Conservation (phyloP, 2,113 vertebrate genomes). For the Cinclus mexicanus region DNA sequence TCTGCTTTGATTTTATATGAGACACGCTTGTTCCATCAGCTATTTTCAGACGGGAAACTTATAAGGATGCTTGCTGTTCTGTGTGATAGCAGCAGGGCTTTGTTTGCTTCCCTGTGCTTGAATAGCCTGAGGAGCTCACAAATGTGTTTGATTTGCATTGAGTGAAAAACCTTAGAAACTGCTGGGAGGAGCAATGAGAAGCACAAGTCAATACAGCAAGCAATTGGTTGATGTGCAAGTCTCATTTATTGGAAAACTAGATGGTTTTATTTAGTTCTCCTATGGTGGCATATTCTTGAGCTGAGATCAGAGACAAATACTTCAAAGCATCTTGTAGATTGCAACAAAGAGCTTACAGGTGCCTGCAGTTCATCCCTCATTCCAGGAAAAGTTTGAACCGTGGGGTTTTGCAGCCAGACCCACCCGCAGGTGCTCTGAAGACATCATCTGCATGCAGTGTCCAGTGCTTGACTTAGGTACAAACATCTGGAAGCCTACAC, state of each 20-base stretch:
- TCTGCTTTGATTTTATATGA: neutral
- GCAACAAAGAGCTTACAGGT: neutral
- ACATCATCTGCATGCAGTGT: neutral
- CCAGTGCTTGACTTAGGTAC: neutral
- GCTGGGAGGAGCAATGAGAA: neutral
- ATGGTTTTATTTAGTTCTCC: neutral
- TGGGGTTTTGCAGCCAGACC: neutral
- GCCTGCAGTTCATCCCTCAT: neutral
- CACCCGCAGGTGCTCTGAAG: neutral
- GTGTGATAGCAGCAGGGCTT: neutral
- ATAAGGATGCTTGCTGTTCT: neutral
- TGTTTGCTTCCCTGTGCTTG: neutral
- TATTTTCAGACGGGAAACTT: neutral
- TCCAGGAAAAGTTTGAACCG: neutral
- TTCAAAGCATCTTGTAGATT: neutral
- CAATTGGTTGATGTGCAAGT: neutral
- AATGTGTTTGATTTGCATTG: neutral
- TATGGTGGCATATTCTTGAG: neutral
- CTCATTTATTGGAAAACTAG: neutral
- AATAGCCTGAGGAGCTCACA: conserved; percentile 15
- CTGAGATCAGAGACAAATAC: neutral
- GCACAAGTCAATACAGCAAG: neutral
- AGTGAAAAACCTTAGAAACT: neutral
- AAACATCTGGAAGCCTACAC: neutral
- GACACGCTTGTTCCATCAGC: neutral